Evolutionary conservation across 2,888 invertebrate genomes (phyloP), one percentile per base, ranked within the genome.

Genomic region (Augiades crinisus): DNA sequence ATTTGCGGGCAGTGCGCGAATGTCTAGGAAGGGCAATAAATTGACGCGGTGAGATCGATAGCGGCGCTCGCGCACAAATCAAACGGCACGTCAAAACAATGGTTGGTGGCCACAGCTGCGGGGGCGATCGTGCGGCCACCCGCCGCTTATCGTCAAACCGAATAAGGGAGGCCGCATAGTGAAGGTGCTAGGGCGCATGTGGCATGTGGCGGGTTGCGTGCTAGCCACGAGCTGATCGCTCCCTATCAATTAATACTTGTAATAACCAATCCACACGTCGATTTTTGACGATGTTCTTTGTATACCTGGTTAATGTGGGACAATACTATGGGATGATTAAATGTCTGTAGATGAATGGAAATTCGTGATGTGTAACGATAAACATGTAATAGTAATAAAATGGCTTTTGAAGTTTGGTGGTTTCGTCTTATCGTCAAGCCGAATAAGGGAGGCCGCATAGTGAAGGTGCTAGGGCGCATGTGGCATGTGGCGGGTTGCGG

Each of bases 1-100:
- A 76, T 78, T 80, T 76, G 75, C 69, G 62, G 67, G 67, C 68
- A 71, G 70, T 71, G 68, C 70, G 63, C 59, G 49, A 49, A 49
- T 49, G 68, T 66, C 75, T 75, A 71, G 78, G 72, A 74, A 79
- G 77, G 76, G 77, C 71, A 73, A 81, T 85, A 83, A 84, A 83
- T 83, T 76, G 80, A 70, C 70, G 64, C 67, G 27, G 63, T 64
- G 64, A 71, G 75, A 81, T 81, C 77, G 80, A 83, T 80, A 74
- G 74, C 62, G 69, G 75, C 76, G 75, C 75, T 67, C 67, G 81
- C 78, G 81, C 83, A 80, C 81, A 84, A 84, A 84, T 85, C 85
- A 82, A 77, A 77, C 70, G 75, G 69, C 70, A 78, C 78, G 83
- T 82, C 81, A 78, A 78, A 80, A 77, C 81, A 78, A 79, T 80